Evolutionary conservation across 2,797 vertebrate species (phyloP).

Genomic region (Dromococcyx pavoninus): DNA sequence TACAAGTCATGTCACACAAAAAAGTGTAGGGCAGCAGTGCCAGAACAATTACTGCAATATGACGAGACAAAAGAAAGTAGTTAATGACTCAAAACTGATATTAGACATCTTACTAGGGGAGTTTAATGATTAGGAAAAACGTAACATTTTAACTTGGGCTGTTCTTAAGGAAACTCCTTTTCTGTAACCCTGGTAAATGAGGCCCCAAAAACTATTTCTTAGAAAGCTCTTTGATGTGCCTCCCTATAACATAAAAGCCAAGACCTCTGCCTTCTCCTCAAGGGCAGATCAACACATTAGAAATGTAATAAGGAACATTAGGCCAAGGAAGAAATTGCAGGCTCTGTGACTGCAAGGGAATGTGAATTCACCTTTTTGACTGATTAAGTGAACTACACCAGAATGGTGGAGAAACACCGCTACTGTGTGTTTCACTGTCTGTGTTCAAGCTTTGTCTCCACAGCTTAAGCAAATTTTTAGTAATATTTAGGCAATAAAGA

Average conservation of each 20-base stretch:
- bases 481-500: neutral
- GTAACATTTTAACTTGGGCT: neutral
- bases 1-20: neutral
- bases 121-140: neutral
- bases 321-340: neutral
- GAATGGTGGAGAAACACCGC: neutral
- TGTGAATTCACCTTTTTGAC: neutral
- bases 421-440: neutral
- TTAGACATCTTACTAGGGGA: neutral
- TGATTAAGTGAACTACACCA: neutral
- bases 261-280: neutral
- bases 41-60: neutral
- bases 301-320: neutral
- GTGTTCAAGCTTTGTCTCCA: neutral
- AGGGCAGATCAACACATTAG: neutral
- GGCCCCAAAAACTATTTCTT: neutral
- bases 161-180: neutral
- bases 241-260: neutral
- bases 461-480: neutral
- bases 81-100: neutral
- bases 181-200: neutral
- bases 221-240: neutral
- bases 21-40: neutral
- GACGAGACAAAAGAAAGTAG: neutral
- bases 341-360: neutral